Percentiles rank a stretch among this genome's conserved stretches.
These are phyloP conservation scores for Panthera uncia DNA, from an alignment of 2,113 vertebrate genomes.

Conservation along the genomic window DNA sequence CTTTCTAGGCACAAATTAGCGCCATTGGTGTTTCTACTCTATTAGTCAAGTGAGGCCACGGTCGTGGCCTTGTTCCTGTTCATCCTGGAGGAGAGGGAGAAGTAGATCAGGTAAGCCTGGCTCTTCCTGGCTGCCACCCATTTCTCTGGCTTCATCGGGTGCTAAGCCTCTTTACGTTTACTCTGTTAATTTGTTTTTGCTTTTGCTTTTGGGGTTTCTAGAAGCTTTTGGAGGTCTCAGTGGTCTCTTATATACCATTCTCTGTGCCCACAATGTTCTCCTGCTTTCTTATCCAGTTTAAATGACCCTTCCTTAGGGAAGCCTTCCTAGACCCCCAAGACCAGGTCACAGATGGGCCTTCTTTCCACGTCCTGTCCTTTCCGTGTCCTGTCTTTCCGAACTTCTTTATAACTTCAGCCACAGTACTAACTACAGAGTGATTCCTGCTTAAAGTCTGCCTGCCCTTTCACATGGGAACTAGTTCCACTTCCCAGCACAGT, in stretches of 20 bases:
- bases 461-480: neutral
- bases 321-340: neutral
- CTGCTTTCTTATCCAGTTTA: neutral
- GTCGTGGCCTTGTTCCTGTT: neutral
- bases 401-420: neutral
- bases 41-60: neutral
- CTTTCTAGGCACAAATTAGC: neutral
- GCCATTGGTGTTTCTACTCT: neutral
- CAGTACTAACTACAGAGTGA: neutral
- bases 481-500: neutral
- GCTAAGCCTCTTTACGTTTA: neutral
- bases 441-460: neutral
- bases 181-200: neutral
- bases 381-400: neutral
- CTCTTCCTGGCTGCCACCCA: no score
- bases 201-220: constrained; percentile 17
- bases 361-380: no score
- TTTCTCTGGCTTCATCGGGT: neutral
- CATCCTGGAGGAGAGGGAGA: neutral
- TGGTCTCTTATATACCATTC: neutral
- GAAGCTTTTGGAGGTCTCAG: neutral
- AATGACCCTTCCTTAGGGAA: neutral
- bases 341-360: neutral
- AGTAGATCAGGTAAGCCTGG: neutral
- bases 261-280: neutral